These are phyloP conservation scores for Ammodramus savannarum DNA, from an alignment of 2,113 vertebrate genomes.

Conservation along the genomic window DNA sequence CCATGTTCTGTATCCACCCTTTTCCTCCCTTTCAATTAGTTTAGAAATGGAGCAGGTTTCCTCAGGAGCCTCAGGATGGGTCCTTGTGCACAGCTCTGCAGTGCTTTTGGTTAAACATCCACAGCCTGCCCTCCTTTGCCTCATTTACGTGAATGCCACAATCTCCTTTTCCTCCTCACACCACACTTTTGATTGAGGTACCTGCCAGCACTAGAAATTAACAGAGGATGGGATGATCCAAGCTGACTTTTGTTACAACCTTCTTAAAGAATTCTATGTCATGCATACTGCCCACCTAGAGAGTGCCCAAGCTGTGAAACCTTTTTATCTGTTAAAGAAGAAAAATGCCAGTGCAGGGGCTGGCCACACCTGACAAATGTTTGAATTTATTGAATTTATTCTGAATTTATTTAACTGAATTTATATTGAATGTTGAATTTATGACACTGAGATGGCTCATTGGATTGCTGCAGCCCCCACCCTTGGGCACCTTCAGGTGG, in stretches of 20 bases:
- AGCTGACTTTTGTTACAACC: neutral
- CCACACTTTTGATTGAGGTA: neutral
- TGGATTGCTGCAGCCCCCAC: neutral
- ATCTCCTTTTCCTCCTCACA: neutral
- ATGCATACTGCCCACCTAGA: neutral
- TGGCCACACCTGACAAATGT: neutral
- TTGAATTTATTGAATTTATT: neutral
- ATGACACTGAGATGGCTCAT: neutral
- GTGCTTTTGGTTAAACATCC: neutral
- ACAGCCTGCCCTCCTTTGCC: neutral
- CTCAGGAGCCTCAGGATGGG: neutral
- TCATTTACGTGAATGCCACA: neutral
- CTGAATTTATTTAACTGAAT: no score
- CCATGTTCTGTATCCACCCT: neutral
- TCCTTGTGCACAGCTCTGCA: neutral
- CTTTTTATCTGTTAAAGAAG: neutral
- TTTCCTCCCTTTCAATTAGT: neutral
- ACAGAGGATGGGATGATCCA: neutral
- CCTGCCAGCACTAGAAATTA: neutral
- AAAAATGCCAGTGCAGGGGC: neutral
- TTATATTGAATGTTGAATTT: neutral
- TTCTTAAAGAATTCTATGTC: neutral
- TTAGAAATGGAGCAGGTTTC: neutral
- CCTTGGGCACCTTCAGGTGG: neutral
- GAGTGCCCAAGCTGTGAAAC: neutral